Evolutionary conservation across 2,888 invertebrate genomes (phyloP), one percentile per base, ranked within the genome.

Genomic region (Thera obeliscata): DNA sequence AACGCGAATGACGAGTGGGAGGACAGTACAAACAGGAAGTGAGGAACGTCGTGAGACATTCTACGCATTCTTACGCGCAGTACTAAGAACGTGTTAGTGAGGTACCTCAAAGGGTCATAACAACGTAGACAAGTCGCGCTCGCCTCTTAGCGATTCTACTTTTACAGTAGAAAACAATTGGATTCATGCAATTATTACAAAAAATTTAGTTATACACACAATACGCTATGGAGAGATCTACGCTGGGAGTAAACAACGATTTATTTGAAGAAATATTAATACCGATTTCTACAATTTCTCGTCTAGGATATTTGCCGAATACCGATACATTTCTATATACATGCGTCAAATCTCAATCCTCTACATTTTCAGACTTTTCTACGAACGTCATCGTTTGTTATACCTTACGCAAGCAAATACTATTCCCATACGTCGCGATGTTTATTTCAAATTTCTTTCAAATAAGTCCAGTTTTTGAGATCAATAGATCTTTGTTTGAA

Each of bases 11-110:
- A 63, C 41, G 58, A 62, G 61, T 35, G 52, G 57, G 35, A 50
- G 57, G 35, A 50, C 52, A 46, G 43, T 38, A 61, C 48, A 66
- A 66, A 66, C 66, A 66, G 66, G 66, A 66, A 66, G 56, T 41
- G 6, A 36, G 22, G 9, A 3, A 52, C 41, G 35, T 56, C 52
- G 56, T 63, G 48, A 61, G 54, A 61, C 55, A 60, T 67, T 35
- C 43, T 48, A 55, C 54, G 12, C 22, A 22, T 56, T 7, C 36
- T 6, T 56, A 56, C 41, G 41, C 56, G 49, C 38, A 66, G 36
- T 50, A 52, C 52, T 61, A 36, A 57, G 61, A 61, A 66, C 52
- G 33, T 50, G 22, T 22, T 50, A 7, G 6, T 22, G 22, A 22
- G 22, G 22, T 50, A 49, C 48, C 48, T 49, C 48, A n/a, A n/a